Conservation (phyloP, 2,888 invertebrate species). For the Drosophila subquinaria region DNA sequence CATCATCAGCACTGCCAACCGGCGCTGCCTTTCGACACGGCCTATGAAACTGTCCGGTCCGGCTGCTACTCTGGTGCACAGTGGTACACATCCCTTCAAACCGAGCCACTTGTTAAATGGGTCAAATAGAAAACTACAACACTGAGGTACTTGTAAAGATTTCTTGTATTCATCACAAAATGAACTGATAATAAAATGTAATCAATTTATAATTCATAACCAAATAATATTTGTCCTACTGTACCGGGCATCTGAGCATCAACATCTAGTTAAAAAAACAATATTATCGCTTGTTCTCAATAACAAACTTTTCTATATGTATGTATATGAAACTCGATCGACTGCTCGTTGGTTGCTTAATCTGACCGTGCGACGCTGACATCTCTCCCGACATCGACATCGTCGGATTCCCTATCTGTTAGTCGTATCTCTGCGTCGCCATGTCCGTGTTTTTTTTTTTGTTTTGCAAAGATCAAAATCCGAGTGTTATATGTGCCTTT, state of each 20-base stretch:
- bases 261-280: conserved; percentile 85
- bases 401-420: conserved; percentile 56
- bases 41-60: conserved; percentile 49
- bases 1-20: conserved; percentile 53
- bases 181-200: background rate
- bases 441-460: conserved; percentile 59
- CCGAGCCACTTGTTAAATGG: background rate
- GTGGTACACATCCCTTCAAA: conserved; percentile 6
- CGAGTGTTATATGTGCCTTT: conserved; percentile 37
- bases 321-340: conserved; percentile 46
- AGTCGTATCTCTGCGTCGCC: conserved; percentile 59
- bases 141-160: background rate
- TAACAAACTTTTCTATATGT: conserved; percentile 64
- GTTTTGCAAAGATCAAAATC: conserved; percentile 77
- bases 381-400: conserved; percentile 21
- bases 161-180: background rate
- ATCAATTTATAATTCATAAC: background rate
- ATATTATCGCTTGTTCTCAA: conserved; percentile 85
- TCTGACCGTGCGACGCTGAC: conserved; percentile 56
- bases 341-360: conserved; percentile 69
- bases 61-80: conserved; percentile 21
- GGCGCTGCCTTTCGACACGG: conserved; percentile 55
- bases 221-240: conserved; percentile 22
- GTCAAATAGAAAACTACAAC: background rate
- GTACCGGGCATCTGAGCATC: conserved; percentile 59